phyloP scores from a whole-genome alignment of 2,113 vertebrate species.

The Pimephales promelas region DNA sequence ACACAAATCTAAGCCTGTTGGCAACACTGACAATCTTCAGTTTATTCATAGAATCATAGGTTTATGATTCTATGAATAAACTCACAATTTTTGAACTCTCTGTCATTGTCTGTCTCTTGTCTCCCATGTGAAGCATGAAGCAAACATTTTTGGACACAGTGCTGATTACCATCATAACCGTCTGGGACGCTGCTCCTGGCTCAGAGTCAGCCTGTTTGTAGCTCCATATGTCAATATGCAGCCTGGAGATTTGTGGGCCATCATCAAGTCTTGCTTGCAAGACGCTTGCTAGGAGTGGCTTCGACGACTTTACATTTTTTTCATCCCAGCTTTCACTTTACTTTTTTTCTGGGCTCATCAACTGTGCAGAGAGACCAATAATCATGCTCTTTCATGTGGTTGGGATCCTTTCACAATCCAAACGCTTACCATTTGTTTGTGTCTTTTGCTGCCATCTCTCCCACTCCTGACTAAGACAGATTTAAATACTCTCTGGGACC shows the following conservation, averaged over 20 bases:
- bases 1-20: slow-evolving; percentile 17
- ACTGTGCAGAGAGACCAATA: slow-evolving; percentile 29
- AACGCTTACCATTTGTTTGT: slow-evolving; percentile 58
- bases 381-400: slow-evolving; percentile 51
- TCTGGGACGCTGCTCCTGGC: slow-evolving; percentile 35
- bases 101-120: slow-evolving; percentile 30
- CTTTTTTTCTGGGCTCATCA: slow-evolving; percentile 33
- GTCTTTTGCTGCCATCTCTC: slow-evolving; percentile 52
- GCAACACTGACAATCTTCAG: neutral
- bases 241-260: slow-evolving; percentile 44
- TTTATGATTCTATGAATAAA: slow-evolving; percentile 23
- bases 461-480: slow-evolving; percentile 58
- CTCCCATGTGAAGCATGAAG: slow-evolving; percentile 41
- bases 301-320: slow-evolving; percentile 6
- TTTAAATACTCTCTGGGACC: slow-evolving; percentile 55
- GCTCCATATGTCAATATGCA: slow-evolving; percentile 36
- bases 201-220: slow-evolving; percentile 24
- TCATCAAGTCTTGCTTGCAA: slow-evolving; percentile 25
- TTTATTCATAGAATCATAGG: neutral
- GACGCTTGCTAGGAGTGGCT: slow-evolving; percentile 40
- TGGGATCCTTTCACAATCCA: slow-evolving; percentile 53
- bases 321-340: neutral
- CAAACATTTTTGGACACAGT: slow-evolving; percentile 49
- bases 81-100: slow-evolving; percentile 10
- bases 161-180: slow-evolving; percentile 46